phyloP scores from a whole-genome alignment of 2,888 invertebrate genomes.

The Ennomos quercinarius region DNA sequence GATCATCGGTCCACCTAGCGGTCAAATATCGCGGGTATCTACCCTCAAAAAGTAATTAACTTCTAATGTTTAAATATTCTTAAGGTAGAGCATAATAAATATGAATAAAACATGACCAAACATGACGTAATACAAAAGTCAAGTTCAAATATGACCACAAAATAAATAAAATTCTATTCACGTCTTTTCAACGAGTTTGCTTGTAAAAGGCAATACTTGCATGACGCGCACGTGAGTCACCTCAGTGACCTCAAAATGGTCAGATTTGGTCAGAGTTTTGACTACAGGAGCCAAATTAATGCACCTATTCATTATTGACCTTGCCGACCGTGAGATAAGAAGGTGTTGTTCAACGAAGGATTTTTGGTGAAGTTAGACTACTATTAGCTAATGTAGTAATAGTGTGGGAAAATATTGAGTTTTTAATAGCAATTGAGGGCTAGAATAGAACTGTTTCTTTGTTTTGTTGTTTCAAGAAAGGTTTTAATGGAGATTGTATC shows the following conservation, averaged over 20 bases:
- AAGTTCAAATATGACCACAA: constrained; percentile 23
- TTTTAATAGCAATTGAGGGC: background rate
- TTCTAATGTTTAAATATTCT: too few species aligned
- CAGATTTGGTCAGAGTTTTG: constrained; percentile 44
- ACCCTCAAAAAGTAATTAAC: too few species aligned
- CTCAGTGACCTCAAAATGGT: constrained; percentile 43
- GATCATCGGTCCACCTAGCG: too few species aligned
- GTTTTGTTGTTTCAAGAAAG: too few species aligned
- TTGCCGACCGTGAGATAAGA: constrained; percentile 35
- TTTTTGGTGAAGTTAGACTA: constrained; percentile 14
- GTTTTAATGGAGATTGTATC: too few species aligned
- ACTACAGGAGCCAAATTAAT: constrained; percentile 43
- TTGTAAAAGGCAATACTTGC: constrained; percentile 20
- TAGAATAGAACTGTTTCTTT: too few species aligned
- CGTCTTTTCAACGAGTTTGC: constrained; percentile 22
- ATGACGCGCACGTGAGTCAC: constrained; percentile 35
- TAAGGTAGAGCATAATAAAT: background rate
- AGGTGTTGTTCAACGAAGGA: constrained; percentile 30
- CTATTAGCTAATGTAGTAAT: constrained; percentile 18
- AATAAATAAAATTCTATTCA: constrained; percentile 26
- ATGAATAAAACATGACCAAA: constrained; percentile 23
- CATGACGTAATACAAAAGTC: constrained; percentile 27
- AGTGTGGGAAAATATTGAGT: constrained; percentile 24
- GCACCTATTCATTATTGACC: constrained; percentile 46
- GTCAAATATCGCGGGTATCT: too few species aligned